Conservation (phyloP, 2,113 vertebrate genomes). For the Strigops habroptila region DNA sequence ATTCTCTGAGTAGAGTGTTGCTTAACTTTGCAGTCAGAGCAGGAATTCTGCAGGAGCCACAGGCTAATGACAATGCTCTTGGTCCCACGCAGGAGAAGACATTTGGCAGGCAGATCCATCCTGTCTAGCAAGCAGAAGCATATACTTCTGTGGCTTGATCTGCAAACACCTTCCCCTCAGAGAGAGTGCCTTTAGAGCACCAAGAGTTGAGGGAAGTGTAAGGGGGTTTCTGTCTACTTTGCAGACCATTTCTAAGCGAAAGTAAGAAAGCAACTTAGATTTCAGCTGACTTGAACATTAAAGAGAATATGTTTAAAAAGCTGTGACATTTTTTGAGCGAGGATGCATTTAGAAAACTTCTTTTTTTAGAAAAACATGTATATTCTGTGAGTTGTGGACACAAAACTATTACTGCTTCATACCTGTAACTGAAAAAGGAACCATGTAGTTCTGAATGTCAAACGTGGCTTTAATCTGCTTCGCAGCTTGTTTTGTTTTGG, state of each 20-base stretch:
- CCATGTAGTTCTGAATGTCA: neutral
- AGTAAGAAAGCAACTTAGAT: neutral
- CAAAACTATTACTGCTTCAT: neutral
- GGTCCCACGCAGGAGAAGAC: neutral
- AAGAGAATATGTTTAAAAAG: neutral
- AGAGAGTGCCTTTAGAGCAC: neutral
- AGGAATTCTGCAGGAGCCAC: neutral
- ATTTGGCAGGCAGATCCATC: neutral
- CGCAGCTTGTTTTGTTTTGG: conserved; percentile 40
- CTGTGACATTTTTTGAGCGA: neutral
- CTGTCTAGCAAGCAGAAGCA: neutral
- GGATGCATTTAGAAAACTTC: neutral
- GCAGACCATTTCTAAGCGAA: neutral
- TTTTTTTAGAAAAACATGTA: neutral
- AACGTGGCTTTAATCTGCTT: conserved; percentile 29
- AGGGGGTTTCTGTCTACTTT: neutral
- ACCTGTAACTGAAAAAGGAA: conserved; percentile 25
- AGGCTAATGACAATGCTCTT: neutral
- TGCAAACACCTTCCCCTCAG: neutral
- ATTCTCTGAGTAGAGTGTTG: neutral
- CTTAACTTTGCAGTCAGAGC: neutral
- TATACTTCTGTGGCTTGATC: neutral
- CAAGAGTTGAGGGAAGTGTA: neutral
- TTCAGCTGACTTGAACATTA: neutral
- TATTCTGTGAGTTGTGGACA: neutral